Conservation (phyloP, 2,113 vertebrate species). For the Dipodomys stephensi region DNA sequence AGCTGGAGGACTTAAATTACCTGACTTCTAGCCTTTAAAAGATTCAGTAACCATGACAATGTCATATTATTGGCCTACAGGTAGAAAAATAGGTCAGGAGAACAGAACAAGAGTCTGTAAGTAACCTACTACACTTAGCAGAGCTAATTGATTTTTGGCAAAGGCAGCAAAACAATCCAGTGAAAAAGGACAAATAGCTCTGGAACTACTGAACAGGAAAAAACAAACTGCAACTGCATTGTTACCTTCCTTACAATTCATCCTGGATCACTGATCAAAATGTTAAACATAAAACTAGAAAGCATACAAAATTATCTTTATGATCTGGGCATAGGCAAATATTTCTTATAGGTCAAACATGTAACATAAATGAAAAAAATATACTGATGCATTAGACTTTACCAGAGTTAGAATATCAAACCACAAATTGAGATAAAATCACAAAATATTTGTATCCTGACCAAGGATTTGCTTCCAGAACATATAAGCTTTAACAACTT, state of each 20-base stretch:
- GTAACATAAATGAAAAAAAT: conserved; percentile 18
- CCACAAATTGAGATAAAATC: not conserved
- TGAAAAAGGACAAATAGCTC: not conserved
- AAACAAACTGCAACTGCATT: not conserved
- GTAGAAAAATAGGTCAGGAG: not conserved
- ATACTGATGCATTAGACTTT: conserved; percentile 1
- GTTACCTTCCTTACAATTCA: conserved; percentile 17
- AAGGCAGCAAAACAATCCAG: not conserved
- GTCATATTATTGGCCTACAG: not conserved
- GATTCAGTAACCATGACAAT: not conserved
- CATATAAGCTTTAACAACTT: not conserved
- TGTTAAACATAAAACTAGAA: not conserved
- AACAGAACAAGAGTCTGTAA: conserved; percentile 7
- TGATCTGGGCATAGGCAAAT: not conserved
- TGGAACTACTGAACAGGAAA: not conserved
- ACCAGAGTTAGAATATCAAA: conserved; percentile 14
- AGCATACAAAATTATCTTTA: not conserved
- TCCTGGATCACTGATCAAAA: not conserved
- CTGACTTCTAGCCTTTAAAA: not conserved
- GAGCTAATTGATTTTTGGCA: conserved; percentile 43
- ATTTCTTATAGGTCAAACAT: too few relatives aligned
- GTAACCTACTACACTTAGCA: not conserved
- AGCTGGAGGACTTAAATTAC: too few relatives aligned
- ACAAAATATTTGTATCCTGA: not conserved
- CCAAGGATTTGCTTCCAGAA: not conserved